Percentiles rank a stretch among this genome's conserved stretches.
Evolutionary conservation across 2,888 invertebrate species (phyloP).

Genomic region (Coelogynopora nodosa): DNA sequence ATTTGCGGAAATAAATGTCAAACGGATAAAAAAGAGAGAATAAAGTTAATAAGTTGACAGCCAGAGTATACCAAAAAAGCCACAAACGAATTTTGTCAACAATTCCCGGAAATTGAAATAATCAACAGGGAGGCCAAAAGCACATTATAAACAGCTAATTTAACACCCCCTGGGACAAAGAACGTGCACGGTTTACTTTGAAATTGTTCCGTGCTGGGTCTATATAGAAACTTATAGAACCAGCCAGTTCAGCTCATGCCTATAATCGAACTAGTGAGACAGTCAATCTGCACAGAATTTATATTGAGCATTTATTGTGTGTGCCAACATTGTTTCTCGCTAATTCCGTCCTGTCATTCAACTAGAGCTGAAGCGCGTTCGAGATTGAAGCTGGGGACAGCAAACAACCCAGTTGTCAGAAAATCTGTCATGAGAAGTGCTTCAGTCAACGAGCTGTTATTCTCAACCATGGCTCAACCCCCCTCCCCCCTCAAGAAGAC

Average conservation of each 20-base stretch:
- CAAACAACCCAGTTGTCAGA: background rate
- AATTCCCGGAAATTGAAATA: constrained; percentile 31
- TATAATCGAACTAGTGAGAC: too few relatives aligned
- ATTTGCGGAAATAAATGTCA: constrained; percentile 14
- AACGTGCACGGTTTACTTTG: background rate
- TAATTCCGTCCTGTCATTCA: background rate
- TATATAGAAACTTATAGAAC: too few relatives aligned
- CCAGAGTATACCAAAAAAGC: background rate
- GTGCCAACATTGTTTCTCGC: background rate
- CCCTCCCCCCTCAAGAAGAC: too few relatives aligned
- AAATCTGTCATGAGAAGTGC: background rate
- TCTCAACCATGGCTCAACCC: too few relatives aligned
- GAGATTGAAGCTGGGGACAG: background rate
- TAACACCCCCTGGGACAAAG: background rate
- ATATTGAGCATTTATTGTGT: too few relatives aligned
- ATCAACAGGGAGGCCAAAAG: constrained; percentile 28
- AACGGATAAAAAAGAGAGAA: background rate
- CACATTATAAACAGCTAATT: constrained; percentile 23
- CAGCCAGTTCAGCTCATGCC: too few relatives aligned
- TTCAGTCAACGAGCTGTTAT: background rate
- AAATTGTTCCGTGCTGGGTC: background rate
- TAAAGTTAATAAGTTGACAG: constrained; percentile 13
- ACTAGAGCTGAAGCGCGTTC: background rate
- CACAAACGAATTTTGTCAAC: background rate
- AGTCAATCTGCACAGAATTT: too few relatives aligned